These are phyloP conservation scores for Lerema accius DNA, from an alignment of 1,140 invertebrate genomes.

Conservation along the genomic window DNA sequence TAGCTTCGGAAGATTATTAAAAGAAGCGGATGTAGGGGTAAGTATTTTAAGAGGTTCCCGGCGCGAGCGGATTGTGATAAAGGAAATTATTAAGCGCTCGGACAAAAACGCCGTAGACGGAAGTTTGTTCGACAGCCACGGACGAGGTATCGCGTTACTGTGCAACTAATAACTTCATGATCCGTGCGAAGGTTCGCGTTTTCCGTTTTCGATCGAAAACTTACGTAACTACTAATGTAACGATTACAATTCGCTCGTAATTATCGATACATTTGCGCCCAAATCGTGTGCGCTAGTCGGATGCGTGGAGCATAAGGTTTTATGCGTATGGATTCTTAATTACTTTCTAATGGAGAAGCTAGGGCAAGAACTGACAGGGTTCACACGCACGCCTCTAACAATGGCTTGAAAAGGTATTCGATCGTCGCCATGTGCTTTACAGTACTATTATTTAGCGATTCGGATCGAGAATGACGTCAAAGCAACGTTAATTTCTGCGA, in stretches of 20 bases:
- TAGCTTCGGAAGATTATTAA: conserved; percentile 80
- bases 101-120: conserved; percentile 72
- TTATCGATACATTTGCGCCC: conserved; percentile 47
- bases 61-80: conserved; percentile 77
- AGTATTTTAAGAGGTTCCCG: conserved; percentile 81
- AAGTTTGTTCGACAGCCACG: conserved; percentile 61
- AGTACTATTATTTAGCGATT: conserved; percentile 73
- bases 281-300: conserved; percentile 47
- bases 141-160: conserved; percentile 65
- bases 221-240: conserved; percentile 66
- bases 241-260: conserved; percentile 64
- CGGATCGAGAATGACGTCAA: conserved; percentile 63
- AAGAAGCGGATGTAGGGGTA: conserved; percentile 82
- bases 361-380: conserved; percentile 49
- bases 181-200: conserved; percentile 59
- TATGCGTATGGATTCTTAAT: conserved; percentile 56
- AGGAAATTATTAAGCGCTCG: conserved; percentile 79
- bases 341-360: conserved; percentile 71
- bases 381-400: conserved; percentile 62
- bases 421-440: conserved; percentile 55
- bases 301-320: conserved; percentile 40
- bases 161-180: conserved; percentile 62
- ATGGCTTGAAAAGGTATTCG: conserved; percentile 51
- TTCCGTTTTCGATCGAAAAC: conserved; percentile 59
- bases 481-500: conserved; percentile 64